Conservation (phyloP, 2,797 vertebrate species). For the Peromyscus attwateri region DNA sequence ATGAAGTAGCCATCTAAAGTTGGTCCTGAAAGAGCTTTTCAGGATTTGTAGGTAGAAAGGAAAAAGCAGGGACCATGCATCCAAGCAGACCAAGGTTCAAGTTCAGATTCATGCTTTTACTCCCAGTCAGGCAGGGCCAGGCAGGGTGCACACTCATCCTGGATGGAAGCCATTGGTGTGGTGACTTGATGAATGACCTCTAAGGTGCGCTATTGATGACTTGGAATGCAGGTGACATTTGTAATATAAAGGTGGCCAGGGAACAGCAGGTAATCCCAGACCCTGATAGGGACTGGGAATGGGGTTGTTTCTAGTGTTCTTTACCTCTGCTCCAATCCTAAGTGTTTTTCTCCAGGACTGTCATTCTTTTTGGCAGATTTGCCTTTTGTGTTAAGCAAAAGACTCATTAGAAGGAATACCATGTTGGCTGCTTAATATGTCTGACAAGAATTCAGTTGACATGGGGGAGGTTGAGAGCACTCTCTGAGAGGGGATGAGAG, state of each 20-base stretch:
- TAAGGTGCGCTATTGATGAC: background rate
- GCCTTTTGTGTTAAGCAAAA: background rate
- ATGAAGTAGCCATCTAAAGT: background rate
- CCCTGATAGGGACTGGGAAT: background rate
- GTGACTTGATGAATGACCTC: background rate
- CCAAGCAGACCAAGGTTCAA: background rate
- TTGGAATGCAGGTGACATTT: background rate
- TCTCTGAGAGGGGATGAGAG: background rate
- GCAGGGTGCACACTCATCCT: background rate
- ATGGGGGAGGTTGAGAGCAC: background rate
- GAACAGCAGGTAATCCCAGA: background rate
- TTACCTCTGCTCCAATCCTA: background rate
- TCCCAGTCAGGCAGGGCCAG: background rate
- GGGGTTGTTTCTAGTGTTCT: background rate
- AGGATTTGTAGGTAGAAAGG: background rate
- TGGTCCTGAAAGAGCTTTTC: conserved; percentile 12
- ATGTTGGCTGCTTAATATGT: background rate
- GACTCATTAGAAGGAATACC: background rate
- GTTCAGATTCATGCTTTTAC: background rate
- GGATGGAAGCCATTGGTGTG: background rate
- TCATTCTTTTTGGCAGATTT: conserved; percentile 13
- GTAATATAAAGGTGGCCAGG: background rate
- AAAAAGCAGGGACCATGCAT: background rate
- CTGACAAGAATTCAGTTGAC: conserved; percentile 10
- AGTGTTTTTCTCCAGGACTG: background rate